Base-by-base conservation (phyloP, 2,888 invertebrate genomes). In the Trachelus tabidus region DNA sequence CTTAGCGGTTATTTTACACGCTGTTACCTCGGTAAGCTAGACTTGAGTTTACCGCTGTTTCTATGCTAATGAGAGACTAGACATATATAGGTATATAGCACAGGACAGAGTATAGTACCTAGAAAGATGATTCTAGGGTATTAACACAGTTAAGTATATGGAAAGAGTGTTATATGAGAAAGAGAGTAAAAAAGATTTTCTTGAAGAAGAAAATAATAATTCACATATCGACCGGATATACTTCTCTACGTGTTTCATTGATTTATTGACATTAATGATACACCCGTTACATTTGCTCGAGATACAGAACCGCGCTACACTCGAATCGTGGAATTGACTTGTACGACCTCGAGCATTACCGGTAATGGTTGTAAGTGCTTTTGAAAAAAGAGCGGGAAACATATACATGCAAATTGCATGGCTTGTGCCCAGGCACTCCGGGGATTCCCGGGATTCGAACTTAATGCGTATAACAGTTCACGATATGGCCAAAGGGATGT, bases 1-100 rank as follows among this genome's bases (percentile, higher is more conserved):
- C 91, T 91, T 91, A 91, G 91, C 90, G 91, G 91, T 91, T 91
- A 91, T 91, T 91, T 91, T 91, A 91, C 91, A 91, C 91, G 90
- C 91, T 91, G 91, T 91, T 91, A 90, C 87, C 90, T 91, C 89
- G 88, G 89, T 90, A 90, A 91, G 90, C 89, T 90, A 89, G 88
- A 86, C 87, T 84, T 86, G 87, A 90, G 90, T 91, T 90, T 90
- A 91, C 89, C 89, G 90, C 89, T 90, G 88, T 89, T 90, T 90
- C 89, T 90, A 91, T 91, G 91, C 90, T 90, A 91, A 91, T 91
- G 86, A 90, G 89, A 84, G 82, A 80, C 83, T 79, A 31, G 71
- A 71, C 85, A 77, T 76, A 78, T 77, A 74, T 12, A 74, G 34
- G 15, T 12, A 30, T 35, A 35, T 23, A 12, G 6, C 35, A 9